Percentiles rank a stretch among this genome's conserved stretches.
phyloP scores from a whole-genome alignment of 2,113 vertebrate species.

The Spheniscus mendiculus region DNA sequence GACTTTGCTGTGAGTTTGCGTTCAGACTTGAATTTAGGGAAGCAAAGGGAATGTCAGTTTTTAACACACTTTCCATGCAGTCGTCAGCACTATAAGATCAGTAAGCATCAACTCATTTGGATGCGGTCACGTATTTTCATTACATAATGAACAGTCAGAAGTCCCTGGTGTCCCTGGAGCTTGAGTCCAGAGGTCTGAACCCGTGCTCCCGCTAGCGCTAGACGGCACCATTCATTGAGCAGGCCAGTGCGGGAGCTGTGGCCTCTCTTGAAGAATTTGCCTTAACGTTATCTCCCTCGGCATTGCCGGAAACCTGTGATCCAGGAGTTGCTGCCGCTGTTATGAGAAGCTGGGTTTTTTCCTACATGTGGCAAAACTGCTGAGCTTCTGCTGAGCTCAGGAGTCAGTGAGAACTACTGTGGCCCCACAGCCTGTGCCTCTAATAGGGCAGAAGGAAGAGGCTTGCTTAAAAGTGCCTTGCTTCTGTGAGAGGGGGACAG shows the following conservation, averaged over 20 bases:
- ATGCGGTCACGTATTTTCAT: background rate
- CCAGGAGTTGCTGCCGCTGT: background rate
- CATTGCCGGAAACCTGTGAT: background rate
- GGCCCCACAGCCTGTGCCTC: background rate
- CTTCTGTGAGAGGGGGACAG: background rate
- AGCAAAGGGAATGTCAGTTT: background rate
- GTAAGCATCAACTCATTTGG: background rate
- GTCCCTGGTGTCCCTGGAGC: background rate
- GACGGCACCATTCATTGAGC: background rate
- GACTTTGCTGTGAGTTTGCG: conserved; percentile 78
- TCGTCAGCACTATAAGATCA: background rate
- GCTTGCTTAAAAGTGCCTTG: background rate
- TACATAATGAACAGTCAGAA: background rate
- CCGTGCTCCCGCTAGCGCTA: background rate
- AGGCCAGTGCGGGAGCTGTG: background rate
- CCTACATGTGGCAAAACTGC: background rate
- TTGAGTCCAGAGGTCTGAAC: background rate
- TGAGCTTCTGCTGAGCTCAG: background rate
- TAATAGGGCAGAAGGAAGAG: background rate
- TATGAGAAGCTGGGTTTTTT: background rate
- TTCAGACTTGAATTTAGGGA: background rate
- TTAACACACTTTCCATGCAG: background rate
- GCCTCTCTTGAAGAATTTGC: background rate
- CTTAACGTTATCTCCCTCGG: background rate
- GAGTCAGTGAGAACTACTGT: background rate